Evolutionary conservation across 2,888 invertebrate genomes (phyloP).

Genomic region (Chaitophorus viminalis): DNA sequence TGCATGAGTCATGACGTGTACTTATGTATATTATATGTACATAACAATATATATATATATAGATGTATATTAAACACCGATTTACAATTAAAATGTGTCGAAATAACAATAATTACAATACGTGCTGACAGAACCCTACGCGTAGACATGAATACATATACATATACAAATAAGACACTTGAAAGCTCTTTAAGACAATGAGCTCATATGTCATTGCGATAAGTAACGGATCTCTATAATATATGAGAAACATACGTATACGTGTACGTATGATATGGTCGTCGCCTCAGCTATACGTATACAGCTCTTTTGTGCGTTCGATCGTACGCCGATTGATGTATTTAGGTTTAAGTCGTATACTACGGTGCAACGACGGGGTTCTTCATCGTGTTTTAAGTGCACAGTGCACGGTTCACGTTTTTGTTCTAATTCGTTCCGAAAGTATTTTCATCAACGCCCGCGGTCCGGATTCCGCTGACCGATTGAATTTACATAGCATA

Average conservation of each 20-base stretch:
- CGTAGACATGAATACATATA: too few relatives aligned
- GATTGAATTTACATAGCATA: not conserved
- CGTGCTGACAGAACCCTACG: conserved; percentile 1
- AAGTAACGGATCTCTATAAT: conserved; percentile 41
- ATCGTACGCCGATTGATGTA: conserved; percentile 13
- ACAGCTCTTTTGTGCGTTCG: conserved; percentile 28
- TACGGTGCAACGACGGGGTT: not conserved
- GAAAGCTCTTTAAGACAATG: conserved; percentile 55
- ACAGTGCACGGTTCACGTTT: conserved; percentile 40
- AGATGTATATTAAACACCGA: conserved; percentile 32
- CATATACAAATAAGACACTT: not conserved
- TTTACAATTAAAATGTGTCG: conserved; percentile 58
- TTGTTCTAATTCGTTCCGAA: conserved; percentile 40
- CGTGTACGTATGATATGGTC: not conserved
- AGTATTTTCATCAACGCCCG: conserved; percentile 10
- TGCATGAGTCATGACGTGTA: conserved; percentile 46
- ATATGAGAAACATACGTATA: conserved; percentile 8
- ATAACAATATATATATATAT: not conserved
- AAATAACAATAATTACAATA: conserved; percentile 54
- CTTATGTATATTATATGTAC: not conserved
- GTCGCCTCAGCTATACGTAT: too few relatives aligned
- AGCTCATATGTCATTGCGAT: conserved; percentile 20
- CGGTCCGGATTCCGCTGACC: not conserved
- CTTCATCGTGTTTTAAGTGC: conserved; percentile 33
- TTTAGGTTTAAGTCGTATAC: not conserved